phyloP scores from a whole-genome alignment of 2,113 vertebrate species.

The Dunckerocampus dactyliophorus region DNA sequence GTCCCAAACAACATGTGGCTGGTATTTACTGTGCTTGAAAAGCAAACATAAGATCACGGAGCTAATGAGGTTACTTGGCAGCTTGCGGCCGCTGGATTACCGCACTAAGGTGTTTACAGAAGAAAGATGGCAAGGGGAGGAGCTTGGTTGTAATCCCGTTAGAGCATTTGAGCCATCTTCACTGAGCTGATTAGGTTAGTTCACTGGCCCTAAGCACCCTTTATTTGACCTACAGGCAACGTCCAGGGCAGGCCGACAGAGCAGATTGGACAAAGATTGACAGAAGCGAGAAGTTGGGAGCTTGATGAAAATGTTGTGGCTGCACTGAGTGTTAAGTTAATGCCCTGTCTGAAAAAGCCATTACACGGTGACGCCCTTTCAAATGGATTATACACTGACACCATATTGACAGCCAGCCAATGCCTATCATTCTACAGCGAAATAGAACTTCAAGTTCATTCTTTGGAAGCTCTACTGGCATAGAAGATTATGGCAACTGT shows the following conservation, averaged over 20 bases:
- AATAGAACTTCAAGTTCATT: too few relatives aligned
- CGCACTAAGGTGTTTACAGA: conserved; percentile 52
- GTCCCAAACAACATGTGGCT: not conserved
- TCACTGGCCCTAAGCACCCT: conserved; percentile 43
- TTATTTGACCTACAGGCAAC: conserved; percentile 34
- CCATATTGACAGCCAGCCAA: conserved; percentile 16
- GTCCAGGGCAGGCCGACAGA: conserved; percentile 31
- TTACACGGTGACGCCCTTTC: conserved; percentile 3
- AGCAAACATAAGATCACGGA: conserved; percentile 29
- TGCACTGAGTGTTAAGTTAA: conserved; percentile 38
- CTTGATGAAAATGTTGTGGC: conserved; percentile 43
- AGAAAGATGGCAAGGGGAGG: conserved; percentile 40
- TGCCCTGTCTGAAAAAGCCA: conserved; percentile 20
- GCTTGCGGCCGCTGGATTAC: conserved; percentile 50
- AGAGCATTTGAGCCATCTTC: conserved; percentile 62
- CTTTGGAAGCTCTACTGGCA: too few relatives aligned
- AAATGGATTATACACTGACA: not conserved
- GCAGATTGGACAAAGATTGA: conserved; percentile 59
- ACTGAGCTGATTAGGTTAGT: conserved; percentile 63
- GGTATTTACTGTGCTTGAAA: not conserved
- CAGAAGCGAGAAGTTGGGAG: conserved; percentile 25
- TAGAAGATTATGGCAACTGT: too few relatives aligned
- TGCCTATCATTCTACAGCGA: not conserved
- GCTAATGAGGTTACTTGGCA: conserved; percentile 52
- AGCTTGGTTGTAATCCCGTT: conserved; percentile 64